Conservation (phyloP, 1,140 invertebrate species). For the Bombyx mandarina region DNA sequence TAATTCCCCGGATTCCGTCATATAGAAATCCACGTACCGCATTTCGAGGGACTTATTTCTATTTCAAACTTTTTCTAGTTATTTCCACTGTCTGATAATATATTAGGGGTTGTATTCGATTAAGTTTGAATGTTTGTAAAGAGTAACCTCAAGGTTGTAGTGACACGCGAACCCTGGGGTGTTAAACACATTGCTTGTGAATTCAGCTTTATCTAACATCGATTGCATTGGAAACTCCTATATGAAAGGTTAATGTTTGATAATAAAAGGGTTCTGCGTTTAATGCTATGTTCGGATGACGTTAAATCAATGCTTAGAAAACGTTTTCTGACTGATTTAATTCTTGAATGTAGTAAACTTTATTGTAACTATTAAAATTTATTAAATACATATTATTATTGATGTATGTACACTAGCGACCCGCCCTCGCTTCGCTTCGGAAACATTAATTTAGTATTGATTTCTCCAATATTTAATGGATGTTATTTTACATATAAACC, state of each 20-base stretch:
- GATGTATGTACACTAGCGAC: too few species aligned
- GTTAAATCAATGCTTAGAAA: too few species aligned
- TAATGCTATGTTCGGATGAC: too few species aligned
- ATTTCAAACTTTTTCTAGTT: conserved; percentile 4
- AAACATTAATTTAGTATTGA: too few species aligned
- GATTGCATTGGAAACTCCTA: not conserved
- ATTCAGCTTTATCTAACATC: conserved; percentile 35
- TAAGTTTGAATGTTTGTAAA: conserved; percentile 41
- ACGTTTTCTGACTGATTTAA: too few species aligned
- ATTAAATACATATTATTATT: too few species aligned
- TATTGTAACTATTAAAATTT: not conserved
- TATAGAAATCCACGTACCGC: too few species aligned
- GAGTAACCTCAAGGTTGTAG: conserved; percentile 26
- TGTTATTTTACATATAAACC: too few species aligned
- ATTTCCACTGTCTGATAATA: conserved; percentile 16
- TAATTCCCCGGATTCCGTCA: too few species aligned
- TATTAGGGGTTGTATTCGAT: conserved; percentile 35
- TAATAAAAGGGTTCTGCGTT: not conserved
- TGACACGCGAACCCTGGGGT: conserved; percentile 27
- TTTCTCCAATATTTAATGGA: too few species aligned
- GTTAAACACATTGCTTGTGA: conserved; percentile 23
- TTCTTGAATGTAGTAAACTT: not conserved
- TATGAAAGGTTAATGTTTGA: conserved; percentile 5
- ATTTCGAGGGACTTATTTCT: too few species aligned
- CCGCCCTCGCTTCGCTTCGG: too few species aligned